A percentile compares a stretch with the other conserved stretches of the same genome.
phyloP scores from a whole-genome alignment of 2,888 invertebrate species.

The Sthenelais limicola region DNA sequence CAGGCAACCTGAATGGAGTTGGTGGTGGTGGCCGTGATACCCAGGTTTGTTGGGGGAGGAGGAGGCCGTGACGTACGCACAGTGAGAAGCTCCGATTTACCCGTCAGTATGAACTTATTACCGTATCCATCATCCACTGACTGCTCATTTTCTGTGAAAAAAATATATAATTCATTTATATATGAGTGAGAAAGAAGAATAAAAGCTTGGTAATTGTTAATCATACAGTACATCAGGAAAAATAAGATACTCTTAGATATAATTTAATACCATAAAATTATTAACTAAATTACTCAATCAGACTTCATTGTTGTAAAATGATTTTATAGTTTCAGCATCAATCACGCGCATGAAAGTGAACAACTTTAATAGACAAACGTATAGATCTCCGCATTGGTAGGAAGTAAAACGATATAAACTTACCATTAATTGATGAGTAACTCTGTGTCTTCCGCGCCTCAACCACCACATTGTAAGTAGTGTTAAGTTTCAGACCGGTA shows the following conservation, averaged over 20 bases:
- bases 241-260: no score
- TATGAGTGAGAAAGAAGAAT: no score
- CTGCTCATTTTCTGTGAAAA: conserved; percentile 8
- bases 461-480: conserved; percentile 69
- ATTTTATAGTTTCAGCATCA: no score
- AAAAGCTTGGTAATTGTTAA: no score
- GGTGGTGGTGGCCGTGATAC: conserved; percentile 68
- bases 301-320: no score
- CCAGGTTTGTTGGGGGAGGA: conserved; percentile 66
- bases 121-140: conserved; percentile 46
- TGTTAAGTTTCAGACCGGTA: conserved; percentile 65
- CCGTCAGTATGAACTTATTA: conserved; percentile 68
- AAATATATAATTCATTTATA: conserved; percentile 52
- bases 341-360: no score
- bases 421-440: conserved; percentile 63
- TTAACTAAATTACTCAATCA: no score
- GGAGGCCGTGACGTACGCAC: conserved; percentile 70
- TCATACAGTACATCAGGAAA: no score
- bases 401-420: no score
- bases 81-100: conserved; percentile 65
- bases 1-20: conserved; percentile 68
- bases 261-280: no score
- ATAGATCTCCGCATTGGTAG: no score
- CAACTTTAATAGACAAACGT: no score
- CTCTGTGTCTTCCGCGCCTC: conserved; percentile 70